These are phyloP conservation scores for Fragum fragum DNA, from an alignment of 2,888 invertebrate genomes.

Conservation along the genomic window DNA sequence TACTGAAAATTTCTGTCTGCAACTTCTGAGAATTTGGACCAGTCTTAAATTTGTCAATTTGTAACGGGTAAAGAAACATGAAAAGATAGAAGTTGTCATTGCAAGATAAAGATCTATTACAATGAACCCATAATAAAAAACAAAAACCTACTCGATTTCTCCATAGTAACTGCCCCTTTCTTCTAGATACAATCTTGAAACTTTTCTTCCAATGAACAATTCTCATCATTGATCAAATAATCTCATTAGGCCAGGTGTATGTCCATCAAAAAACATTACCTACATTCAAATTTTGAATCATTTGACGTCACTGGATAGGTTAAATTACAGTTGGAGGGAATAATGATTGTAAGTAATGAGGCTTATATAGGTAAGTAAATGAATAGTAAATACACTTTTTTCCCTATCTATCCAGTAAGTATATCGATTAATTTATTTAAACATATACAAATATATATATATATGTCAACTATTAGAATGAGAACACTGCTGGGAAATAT, in stretches of 20 bases:
- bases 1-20: no score
- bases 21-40: no score
- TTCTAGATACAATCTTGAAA: slow-evolving; percentile 17
- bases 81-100: no score
- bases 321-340: slow-evolving; percentile 7
- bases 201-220: background rate
- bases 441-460: no score
- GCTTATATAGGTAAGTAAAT: background rate
- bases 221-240: slow-evolving; percentile 7
- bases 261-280: background rate
- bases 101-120: no score
- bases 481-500: no score
- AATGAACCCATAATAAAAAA: no score
- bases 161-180: background rate
- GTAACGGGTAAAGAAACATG: no score
- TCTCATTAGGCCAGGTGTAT: background rate
- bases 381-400: background rate
- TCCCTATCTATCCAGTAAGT: background rate
- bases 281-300: slow-evolving; percentile 42
- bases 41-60: no score
- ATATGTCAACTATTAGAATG: no score
- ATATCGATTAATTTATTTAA: background rate
- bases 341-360: slow-evolving; percentile 7
- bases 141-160: slow-evolving; percentile 2
- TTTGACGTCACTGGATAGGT: slow-evolving; percentile 35